Evolutionary conservation across 2,888 invertebrate species (phyloP).

Genomic region (Andrena camellia): DNA sequence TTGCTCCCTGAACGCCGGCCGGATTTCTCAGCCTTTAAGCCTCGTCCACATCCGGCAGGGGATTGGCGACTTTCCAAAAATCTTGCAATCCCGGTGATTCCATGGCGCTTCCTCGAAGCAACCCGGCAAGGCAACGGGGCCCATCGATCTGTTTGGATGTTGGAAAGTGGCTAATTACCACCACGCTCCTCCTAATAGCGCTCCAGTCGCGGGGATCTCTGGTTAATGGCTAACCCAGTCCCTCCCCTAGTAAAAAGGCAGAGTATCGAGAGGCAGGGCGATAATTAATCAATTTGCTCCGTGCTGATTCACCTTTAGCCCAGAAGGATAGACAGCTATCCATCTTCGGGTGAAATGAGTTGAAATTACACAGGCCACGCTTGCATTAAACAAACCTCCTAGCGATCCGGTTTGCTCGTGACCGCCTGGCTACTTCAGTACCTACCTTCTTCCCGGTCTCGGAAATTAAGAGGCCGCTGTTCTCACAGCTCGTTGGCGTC

Average conservation of each 20-base stretch:
- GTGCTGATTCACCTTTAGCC: conserved; percentile 3
- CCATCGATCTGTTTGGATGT: neutral
- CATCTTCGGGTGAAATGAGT: conserved; percentile 33
- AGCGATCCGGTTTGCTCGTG: conserved; percentile 36
- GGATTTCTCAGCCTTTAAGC: conserved; percentile 62
- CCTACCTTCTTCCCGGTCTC: conserved; percentile 1
- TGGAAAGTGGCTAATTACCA: conserved; percentile 39
- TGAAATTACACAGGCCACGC: conserved; percentile 27
- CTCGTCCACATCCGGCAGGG: conserved; percentile 67
- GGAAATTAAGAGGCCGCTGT: conserved; percentile 44
- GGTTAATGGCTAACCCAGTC: conserved; percentile 1
- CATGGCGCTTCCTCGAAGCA: conserved; percentile 17
- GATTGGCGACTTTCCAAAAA: conserved; percentile 72
- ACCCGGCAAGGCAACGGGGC: neutral
- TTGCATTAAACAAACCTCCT: conserved; percentile 29
- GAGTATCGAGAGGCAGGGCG: conserved; percentile 6
- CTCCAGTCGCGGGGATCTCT: neutral
- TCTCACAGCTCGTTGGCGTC: conserved; percentile 4
- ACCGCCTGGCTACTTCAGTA: conserved; percentile 23
- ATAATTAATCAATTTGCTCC: conserved; percentile 45
- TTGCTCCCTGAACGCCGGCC: conserved; percentile 72
- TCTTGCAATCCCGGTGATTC: conserved; percentile 25
- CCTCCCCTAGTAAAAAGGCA: neutral
- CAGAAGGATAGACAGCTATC: conserved; percentile 20
- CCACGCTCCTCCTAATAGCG: neutral